phyloP scores from a whole-genome alignment of 1,140 invertebrate species.

The Camponotus pennsylvanicus region DNA sequence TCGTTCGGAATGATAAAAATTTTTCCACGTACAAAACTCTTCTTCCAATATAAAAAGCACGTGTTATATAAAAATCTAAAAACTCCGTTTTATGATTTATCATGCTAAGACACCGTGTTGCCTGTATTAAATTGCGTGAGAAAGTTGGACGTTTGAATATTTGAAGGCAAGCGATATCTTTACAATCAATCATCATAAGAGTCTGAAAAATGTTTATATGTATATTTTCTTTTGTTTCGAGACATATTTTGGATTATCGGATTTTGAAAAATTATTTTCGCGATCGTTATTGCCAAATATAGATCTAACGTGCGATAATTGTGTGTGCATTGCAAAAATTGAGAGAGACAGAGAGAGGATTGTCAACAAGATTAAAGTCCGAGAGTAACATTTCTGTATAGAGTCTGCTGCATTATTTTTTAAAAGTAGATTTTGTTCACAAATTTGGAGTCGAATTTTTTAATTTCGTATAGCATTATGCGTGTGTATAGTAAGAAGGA shows the following conservation, averaged over 20 bases:
- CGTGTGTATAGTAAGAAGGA: slow-evolving; percentile 7
- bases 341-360: too few relatives aligned
- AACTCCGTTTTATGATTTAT: slow-evolving; percentile 18
- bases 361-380: too few relatives aligned
- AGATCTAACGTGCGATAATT: slow-evolving; percentile 10
- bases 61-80: slow-evolving; percentile 3
- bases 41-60: not conserved
- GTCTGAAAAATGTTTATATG: not conserved
- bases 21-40: not conserved
- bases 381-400: not conserved
- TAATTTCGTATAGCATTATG: not conserved
- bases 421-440: not conserved
- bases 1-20: slow-evolving; percentile 6
- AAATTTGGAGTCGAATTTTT: not conserved
- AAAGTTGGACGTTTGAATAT: not conserved
- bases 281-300: not conserved
- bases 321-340: not conserved
- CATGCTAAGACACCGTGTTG: slow-evolving; percentile 43
- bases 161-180: not conserved
- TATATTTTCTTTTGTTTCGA: not conserved
- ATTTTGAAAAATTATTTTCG: not conserved
- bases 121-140: slow-evolving; percentile 6
- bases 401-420: not conserved
- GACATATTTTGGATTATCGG: not conserved
- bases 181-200: not conserved